Evolutionary conservation across 2,797 vertebrate species (phyloP).

Genomic region (Ispidina lecontei): DNA sequence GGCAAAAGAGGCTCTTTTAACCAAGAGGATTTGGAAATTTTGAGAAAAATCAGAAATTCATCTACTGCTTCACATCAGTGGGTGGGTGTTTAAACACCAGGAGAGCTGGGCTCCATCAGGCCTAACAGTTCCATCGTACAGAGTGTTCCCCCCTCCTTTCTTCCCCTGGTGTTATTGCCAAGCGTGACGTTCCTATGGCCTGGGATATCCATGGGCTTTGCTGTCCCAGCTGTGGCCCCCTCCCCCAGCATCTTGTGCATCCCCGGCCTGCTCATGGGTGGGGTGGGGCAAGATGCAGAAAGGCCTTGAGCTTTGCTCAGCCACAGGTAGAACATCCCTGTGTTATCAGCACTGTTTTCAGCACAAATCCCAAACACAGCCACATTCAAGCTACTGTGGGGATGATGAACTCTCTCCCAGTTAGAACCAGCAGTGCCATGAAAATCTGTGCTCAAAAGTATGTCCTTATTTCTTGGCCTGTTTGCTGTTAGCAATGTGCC

Average conservation of each 20-base stretch:
- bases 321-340: neutral
- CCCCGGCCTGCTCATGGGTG: too few species aligned
- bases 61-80: neutral
- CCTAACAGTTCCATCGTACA: rapidly evolving
- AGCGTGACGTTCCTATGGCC: rapidly evolving
- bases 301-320: neutral
- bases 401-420: neutral
- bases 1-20: neutral
- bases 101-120: neutral
- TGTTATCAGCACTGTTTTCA: neutral
- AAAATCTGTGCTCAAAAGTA: neutral
- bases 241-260: too few species aligned
- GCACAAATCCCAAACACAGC: neutral
- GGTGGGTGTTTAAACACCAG: neutral
- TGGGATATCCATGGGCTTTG: neutral
- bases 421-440: neutral
- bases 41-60: neutral
- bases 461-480: neutral
- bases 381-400: neutral
- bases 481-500: neutral
- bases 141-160: too few species aligned
- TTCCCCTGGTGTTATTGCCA: neutral
- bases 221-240: neutral
- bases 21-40: neutral
- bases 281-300: too few species aligned